phyloP scores from a whole-genome alignment of 2,888 invertebrate genomes.

The Oligia strigilis region DNA sequence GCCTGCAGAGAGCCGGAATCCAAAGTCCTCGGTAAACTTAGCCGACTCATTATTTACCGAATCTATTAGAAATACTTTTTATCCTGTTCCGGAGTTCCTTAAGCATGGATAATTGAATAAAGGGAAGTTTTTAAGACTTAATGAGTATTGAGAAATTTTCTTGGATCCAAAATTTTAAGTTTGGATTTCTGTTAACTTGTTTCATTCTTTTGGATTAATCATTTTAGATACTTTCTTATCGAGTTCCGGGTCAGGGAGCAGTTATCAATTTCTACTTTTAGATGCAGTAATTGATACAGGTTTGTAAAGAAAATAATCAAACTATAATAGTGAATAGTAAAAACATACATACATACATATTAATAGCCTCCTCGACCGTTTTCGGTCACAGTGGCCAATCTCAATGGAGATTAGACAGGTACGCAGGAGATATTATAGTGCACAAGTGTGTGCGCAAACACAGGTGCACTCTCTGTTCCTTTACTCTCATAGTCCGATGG shows the following conservation, averaged over 20 bases:
- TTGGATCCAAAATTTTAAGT: not conserved
- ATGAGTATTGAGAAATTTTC: slow-evolving; percentile 18
- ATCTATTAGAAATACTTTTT: slow-evolving; percentile 48
- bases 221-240: not conserved
- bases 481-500: too few species aligned
- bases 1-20: slow-evolving; percentile 19
- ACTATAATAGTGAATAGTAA: not conserved
- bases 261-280: not conserved
- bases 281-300: not conserved
- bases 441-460: too few species aligned
- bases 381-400: too few species aligned
- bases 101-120: slow-evolving; percentile 44
- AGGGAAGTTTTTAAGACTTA: slow-evolving; percentile 29
- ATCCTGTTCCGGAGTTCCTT: slow-evolving; percentile 29
- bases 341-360: too few species aligned
- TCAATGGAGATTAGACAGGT: too few species aligned
- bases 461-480: too few species aligned
- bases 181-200: slow-evolving; percentile 1
- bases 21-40: slow-evolving; percentile 34
- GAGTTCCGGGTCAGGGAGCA: not conserved
- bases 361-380: too few species aligned
- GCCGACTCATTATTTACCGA: slow-evolving; percentile 49
- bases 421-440: too few species aligned
- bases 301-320: not conserved
- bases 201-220: not conserved